Evolutionary conservation across 2,113 vertebrate genomes (phyloP).

Genomic region (Leiothrix lutea): DNA sequence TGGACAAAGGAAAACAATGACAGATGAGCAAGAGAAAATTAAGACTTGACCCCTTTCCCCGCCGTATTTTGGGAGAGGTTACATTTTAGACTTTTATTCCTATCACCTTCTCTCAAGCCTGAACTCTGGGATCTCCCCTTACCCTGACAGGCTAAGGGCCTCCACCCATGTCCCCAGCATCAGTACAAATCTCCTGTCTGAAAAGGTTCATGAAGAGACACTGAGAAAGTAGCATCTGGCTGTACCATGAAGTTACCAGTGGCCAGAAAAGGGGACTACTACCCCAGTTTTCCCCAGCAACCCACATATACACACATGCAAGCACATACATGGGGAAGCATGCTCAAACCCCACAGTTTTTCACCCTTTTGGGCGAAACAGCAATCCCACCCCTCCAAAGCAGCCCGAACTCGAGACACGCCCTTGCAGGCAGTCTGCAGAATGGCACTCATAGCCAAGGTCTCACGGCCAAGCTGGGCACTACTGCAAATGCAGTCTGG

Average conservation of each 20-base stretch:
- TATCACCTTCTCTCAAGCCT: not conserved
- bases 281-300: not conserved
- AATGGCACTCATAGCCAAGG: not conserved
- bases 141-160: not conserved
- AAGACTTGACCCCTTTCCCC: slow-evolving; percentile 20
- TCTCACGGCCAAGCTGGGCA: not conserved
- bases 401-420: accelerated
- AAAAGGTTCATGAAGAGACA: not conserved
- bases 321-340: not conserved
- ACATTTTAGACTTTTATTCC: not conserved
- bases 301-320: slow-evolving; percentile 12
- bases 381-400: not conserved
- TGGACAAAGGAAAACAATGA: not conserved
- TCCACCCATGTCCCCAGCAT: not conserved
- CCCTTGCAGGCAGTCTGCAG: not conserved
- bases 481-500: not conserved
- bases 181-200: not conserved
- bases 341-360: not conserved
- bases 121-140: not conserved
- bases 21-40: slow-evolving; percentile 14
- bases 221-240: not conserved
- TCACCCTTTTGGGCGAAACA: not conserved
- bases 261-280: not conserved
- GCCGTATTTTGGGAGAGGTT: not conserved
- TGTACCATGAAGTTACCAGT: not conserved